phyloP scores from a whole-genome alignment of 1,140 invertebrate species.

The Anastrepha obliqua region DNA sequence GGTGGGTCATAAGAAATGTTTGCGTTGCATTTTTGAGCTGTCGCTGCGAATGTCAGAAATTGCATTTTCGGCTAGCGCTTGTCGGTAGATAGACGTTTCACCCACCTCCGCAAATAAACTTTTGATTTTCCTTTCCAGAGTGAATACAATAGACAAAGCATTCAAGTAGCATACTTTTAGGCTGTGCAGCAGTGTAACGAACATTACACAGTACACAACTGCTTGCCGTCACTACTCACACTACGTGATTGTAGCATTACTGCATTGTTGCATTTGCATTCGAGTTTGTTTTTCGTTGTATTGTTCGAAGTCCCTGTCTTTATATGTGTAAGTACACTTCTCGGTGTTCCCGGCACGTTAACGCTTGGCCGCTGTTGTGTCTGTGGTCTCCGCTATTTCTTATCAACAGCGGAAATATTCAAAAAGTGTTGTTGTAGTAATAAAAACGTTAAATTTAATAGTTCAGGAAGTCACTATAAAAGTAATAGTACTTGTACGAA shows the following conservation, averaged over 20 bases:
- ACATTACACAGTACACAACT: background rate
- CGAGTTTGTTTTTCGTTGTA: background rate
- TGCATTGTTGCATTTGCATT: background rate
- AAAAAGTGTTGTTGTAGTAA: constrained; percentile 48
- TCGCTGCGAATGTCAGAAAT: constrained; percentile 46
- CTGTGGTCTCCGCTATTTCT: constrained; percentile 29
- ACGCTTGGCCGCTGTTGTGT: background rate
- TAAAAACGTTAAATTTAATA: constrained; percentile 53
- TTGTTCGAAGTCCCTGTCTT: constrained; percentile 20
- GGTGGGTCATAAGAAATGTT: background rate
- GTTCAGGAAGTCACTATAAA: constrained; percentile 51
- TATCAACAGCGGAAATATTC: constrained; percentile 48
- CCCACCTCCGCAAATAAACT: background rate
- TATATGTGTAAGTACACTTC: background rate
- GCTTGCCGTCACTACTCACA: no score
- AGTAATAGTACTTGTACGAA: constrained; percentile 23
- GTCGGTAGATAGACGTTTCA: background rate
- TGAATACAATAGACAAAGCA: constrained; percentile 22
- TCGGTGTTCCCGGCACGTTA: background rate
- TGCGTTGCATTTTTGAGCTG: constrained; percentile 17
- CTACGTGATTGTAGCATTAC: background rate
- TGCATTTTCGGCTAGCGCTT: constrained; percentile 45
- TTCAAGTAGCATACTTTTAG: constrained; percentile 36
- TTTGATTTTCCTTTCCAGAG: background rate
- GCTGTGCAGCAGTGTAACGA: background rate